phyloP scores from a whole-genome alignment of 2,113 vertebrate genomes.

The Panthera tigris region DNA sequence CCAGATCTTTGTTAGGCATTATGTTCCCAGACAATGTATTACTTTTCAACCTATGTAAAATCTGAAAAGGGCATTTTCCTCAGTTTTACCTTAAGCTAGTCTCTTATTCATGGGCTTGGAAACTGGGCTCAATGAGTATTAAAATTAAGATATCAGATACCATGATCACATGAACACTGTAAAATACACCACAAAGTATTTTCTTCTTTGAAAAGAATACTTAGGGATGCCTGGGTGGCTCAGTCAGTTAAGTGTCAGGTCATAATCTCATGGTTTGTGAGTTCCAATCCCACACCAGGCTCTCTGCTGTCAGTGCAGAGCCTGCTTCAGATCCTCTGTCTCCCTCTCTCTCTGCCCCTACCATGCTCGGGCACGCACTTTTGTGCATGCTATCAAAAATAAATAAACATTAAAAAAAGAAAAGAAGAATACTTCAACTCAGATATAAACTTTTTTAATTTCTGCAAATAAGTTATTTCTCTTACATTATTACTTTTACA shows the following conservation, averaged over 20 bases:
- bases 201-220: not conserved
- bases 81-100: not conserved
- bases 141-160: not conserved
- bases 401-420: no score
- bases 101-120: not conserved
- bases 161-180: not conserved
- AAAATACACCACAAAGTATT: not conserved
- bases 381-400: no score
- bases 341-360: no score
- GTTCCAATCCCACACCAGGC: no score
- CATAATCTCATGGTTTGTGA: no score
- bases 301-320: no score
- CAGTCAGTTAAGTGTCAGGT: no score
- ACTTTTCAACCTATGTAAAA: not conserved
- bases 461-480: slow-evolving; percentile 30
- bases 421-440: slow-evolving; percentile 5
- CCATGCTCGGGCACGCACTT: no score
- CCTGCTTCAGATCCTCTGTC: no score
- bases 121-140: not conserved
- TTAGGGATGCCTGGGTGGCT: not conserved
- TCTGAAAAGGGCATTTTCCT: not conserved
- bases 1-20: not conserved
- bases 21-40: not conserved
- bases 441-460: not conserved
- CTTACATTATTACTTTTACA: slow-evolving; percentile 34